Evolutionary conservation across 2,113 vertebrate genomes (phyloP), one percentile per base, ranked within the genome.

Genomic region (Mobula birostris): DNA sequence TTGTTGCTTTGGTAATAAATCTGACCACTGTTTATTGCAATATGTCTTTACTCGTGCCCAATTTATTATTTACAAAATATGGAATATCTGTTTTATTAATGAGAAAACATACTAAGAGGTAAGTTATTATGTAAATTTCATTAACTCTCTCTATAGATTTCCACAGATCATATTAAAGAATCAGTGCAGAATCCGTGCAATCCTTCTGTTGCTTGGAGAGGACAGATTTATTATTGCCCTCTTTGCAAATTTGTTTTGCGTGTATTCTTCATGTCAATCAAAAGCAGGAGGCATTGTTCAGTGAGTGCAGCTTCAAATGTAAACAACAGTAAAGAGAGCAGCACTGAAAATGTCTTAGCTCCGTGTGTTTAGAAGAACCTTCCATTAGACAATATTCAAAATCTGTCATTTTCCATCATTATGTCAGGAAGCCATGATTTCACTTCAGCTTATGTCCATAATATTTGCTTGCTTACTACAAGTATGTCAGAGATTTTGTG

Each of bases 1-100:
- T 92, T 92, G 66, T 92, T 70, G 88, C 66, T 92, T 92, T n/a
- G 66, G 32, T 40, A 92, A 70, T 92, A 68, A 70, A 92, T 92
- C 36, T 68, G 68, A 70, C 63, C 88, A 70, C 21, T 91, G 88
- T 70, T 90, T 90, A 90, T 68, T 90, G 87, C 87, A 90, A 90
- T 90, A 7, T 90, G 63, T 36, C 36, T 48, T 48, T 48, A 48
- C 29, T 29, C 29, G 29, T 91, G 87, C 63, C 58, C 63, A 70
- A 27, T 92, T 72, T 92, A 72, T 92, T 92, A 92, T 92, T 92
- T 63, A 92, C 68, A 92, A 70, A 63, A 92, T 70, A 92, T 92
- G 66, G 88, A 70, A 92, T 92, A 92, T 92, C 88, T 70, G 66
- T 92, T 92, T 40, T 92, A 92, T 92, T 92, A 92, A 92, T 92